Conservation (phyloP, 2,888 invertebrate genomes). For the Oligia strigilis region DNA sequence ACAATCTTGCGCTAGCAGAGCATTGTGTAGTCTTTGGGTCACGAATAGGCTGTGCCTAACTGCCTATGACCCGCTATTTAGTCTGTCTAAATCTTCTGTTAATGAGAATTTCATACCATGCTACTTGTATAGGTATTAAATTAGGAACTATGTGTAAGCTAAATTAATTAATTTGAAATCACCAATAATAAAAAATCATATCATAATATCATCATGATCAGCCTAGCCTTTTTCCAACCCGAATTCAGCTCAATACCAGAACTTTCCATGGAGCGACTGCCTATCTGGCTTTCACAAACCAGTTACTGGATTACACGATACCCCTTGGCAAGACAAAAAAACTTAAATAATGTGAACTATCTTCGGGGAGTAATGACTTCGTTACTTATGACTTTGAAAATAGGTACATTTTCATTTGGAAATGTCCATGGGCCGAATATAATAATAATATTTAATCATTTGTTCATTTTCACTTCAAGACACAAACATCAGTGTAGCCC, state of each 20-base stretch:
- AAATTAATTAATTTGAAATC: too few species aligned
- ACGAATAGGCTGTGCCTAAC: too few species aligned
- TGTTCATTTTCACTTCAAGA: too few species aligned
- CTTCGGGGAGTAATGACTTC: neutral
- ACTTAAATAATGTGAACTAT: neutral
- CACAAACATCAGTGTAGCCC: too few species aligned
- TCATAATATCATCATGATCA: neutral
- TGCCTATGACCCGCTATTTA: too few species aligned
- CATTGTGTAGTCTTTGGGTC: too few species aligned
- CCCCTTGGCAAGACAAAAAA: neutral
- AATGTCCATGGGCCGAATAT: too few species aligned
- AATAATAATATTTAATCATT: neutral
- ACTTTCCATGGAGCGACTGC: neutral
- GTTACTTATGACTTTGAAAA: neutral
- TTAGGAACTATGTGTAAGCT: too few species aligned
- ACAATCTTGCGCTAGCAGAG: too few species aligned
- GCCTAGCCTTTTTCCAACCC: neutral
- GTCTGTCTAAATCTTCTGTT: too few species aligned
- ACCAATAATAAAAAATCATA: neutral
- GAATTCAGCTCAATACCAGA: neutral
- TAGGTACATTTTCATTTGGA: neutral
- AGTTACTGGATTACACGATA: neutral
- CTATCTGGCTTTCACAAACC: neutral
- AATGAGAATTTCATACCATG: too few species aligned
- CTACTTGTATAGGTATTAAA: too few species aligned